Evolutionary conservation across 2,797 vertebrate species (phyloP), one percentile per base, ranked within the genome.

Genomic region (Mormyrus proboscirostris): DNA sequence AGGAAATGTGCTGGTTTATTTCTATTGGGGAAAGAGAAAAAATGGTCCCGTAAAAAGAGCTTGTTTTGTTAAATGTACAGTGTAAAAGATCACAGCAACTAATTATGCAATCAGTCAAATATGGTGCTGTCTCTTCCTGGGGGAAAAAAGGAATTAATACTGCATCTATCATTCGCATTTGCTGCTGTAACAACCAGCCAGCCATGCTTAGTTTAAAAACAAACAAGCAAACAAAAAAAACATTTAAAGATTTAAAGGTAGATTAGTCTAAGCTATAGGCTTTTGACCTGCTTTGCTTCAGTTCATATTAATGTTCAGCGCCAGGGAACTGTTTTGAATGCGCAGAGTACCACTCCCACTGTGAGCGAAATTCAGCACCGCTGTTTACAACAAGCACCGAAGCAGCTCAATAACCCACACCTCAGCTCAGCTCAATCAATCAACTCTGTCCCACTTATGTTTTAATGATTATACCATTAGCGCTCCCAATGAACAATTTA

Each of bases 61-160:
- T 41, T 33, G 5, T 59, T 73, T 76, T n/a, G 29, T 73, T 41
- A 85, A 85, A 90, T 44, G 38, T 53, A 87, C 10, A 55, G 49
- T 47, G 49, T 4, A 84, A 51, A 88, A 87, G 55, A 90, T 90
- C 53, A 88, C 88, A 89, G 33, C 76, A 88, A 73, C 53, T 88
- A 90, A 91, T 92, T 89, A 91, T 88, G 33, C 76, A 33, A 90
- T 88, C 41, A 85, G 57, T 50, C 59, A 91, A 87, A 85, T 84
- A 90, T n/a, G 50, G 57, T 73, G 83, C 79, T 33, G 38, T n/a
- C n/a, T n/a, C 33, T 4, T 49, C 16, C 57, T 7, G 85, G 6
- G 51, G 85, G 38, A 50, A 16, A 69, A 84, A 88, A 69, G 41
- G n/a, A 33, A 51, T 82, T 85, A 90, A 84, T 29, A 84, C 12